These are phyloP conservation scores for Pammene aurita DNA, from an alignment of 2,888 invertebrate species.

Conservation along the genomic window DNA sequence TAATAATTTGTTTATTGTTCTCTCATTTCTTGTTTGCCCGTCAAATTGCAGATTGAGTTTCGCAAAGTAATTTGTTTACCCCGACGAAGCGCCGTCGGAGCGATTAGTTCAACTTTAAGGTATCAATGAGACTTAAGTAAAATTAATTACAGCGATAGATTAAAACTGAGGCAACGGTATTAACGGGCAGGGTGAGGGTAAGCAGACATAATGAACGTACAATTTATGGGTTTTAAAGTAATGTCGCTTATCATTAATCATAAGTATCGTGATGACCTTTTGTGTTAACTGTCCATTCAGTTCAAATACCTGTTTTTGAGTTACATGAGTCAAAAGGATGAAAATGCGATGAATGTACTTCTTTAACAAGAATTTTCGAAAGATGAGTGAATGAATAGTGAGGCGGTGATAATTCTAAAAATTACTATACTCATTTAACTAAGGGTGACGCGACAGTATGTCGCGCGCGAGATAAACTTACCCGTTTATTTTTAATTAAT, in stretches of 20 bases:
- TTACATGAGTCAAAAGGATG: too few species aligned
- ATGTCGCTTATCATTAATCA: not conserved
- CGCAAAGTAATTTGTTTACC: constrained; percentile 58
- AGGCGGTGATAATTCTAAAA: too few species aligned
- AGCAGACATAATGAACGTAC: constrained; percentile 2
- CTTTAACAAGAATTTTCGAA: too few species aligned
- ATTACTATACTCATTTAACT: too few species aligned
- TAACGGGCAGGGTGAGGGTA: constrained; percentile 18
- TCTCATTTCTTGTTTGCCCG: constrained; percentile 54
- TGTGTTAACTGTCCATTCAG: not conserved
- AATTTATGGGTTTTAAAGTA: constrained; percentile 12
- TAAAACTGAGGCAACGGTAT: constrained; percentile 29
- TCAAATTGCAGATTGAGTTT: constrained; percentile 49
- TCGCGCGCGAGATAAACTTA: too few species aligned
- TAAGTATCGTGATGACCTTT: not conserved
- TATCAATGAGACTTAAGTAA: constrained; percentile 41
- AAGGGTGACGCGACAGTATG: too few species aligned
- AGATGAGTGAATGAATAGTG: too few species aligned
- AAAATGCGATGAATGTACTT: too few species aligned
- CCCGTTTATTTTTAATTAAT: too few species aligned
- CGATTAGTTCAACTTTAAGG: constrained; percentile 43
- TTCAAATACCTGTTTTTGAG: too few species aligned
- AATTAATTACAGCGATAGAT: constrained; percentile 40
- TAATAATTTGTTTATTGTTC: constrained; percentile 71
- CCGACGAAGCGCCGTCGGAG: constrained; percentile 46